Evolutionary conservation across 2,113 vertebrate genomes (phyloP).

Genomic region (Pogonocichla stellata): DNA sequence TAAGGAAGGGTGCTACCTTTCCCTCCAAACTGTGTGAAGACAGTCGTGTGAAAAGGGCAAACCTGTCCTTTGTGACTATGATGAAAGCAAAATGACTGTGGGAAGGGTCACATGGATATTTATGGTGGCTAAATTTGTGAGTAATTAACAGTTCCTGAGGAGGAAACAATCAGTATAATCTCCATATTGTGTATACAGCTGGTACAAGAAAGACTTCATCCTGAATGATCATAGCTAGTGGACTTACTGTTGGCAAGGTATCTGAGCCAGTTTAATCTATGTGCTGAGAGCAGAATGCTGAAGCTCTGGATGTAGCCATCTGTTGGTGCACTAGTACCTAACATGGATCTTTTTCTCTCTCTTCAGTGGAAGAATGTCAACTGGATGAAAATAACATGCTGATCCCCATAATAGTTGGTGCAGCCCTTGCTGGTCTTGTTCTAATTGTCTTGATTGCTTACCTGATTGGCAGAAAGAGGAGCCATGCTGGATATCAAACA

Average conservation of each 20-base stretch:
- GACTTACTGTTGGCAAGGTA: background rate
- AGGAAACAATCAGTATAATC: background rate
- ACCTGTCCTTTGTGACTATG: background rate
- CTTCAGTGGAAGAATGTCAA: conserved; percentile 88
- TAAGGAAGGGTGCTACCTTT: background rate
- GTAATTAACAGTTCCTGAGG: background rate
- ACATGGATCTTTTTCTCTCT: background rate
- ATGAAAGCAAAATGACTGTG: background rate
- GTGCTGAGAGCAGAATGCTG: background rate
- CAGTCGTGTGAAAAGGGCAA: background rate
- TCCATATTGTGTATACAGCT: background rate
- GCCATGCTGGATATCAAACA: conserved; percentile 97
- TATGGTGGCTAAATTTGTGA: background rate
- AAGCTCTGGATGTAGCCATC: background rate
- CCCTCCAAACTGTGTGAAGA: background rate
- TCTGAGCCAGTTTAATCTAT: background rate
- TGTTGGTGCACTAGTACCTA: background rate
- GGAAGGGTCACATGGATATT: fast-evolving
- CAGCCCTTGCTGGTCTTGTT: conserved; percentile 91
- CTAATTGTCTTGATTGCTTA: conserved; percentile 93
- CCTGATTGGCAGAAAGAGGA: conserved; percentile 94
- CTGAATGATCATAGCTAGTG: background rate
- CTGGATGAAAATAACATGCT: conserved; percentile 92
- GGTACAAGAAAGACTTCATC: background rate
- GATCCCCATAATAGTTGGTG: conserved; percentile 95